Evolutionary conservation across 2,888 invertebrate genomes (phyloP).

Genomic region (Epinotia ramella): DNA sequence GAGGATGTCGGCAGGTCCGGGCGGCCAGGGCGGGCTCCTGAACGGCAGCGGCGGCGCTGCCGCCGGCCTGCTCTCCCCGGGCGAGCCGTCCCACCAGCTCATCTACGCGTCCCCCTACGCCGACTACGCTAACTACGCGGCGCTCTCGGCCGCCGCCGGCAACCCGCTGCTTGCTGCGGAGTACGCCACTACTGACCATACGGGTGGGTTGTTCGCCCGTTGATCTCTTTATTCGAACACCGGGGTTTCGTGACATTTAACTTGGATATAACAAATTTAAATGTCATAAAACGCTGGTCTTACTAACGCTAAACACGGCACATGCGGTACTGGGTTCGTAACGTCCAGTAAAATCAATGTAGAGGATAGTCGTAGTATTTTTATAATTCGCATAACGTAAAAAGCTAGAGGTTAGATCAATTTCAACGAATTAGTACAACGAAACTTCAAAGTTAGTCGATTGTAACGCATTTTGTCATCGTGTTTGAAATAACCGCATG

Average conservation of each 20-base stretch:
- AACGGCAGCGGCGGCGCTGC: constrained; percentile 77
- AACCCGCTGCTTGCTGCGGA: constrained; percentile 93
- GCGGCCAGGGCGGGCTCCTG: constrained; percentile 89
- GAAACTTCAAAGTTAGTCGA: constrained; percentile 21
- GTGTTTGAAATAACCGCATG: constrained; percentile 70
- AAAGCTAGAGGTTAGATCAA: constrained; percentile 36
- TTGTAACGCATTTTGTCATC: constrained; percentile 17
- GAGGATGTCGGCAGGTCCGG: constrained; percentile 93
- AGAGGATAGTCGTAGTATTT: constrained; percentile 55
- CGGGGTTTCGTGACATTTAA: constrained; percentile 34
- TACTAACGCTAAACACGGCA: constrained; percentile 67
- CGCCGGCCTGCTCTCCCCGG: constrained; percentile 82
- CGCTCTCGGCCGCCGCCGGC: constrained; percentile 89
- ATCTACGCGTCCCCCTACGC: constrained; percentile 94
- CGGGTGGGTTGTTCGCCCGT: constrained; percentile 93
- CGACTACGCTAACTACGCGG: constrained; percentile 96
- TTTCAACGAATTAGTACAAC: constrained; percentile 26
- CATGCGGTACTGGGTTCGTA: constrained; percentile 71
- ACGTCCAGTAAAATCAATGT: constrained; percentile 62
- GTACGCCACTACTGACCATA: constrained; percentile 94
- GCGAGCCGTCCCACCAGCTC: constrained; percentile 91
- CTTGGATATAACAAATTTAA: constrained; percentile 30
- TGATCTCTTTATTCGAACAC: constrained; percentile 58
- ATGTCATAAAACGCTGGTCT: constrained; percentile 61
- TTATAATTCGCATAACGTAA: constrained; percentile 20